These are phyloP conservation scores for Luscinia megarhynchos DNA, from an alignment of 2,797 vertebrate species.

Conservation along the genomic window DNA sequence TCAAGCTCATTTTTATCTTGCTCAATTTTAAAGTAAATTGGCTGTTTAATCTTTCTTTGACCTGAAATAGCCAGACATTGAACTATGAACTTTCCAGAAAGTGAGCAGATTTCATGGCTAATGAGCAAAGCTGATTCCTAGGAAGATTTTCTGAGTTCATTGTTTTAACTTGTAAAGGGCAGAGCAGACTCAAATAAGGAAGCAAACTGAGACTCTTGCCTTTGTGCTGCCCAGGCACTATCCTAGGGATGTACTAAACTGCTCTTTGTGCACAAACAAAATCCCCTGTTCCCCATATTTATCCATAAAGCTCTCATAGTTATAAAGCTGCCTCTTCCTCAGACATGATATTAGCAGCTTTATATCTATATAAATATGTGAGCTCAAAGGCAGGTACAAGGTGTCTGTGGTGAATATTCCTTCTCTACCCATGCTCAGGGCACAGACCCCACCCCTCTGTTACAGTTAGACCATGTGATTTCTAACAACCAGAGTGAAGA, in stretches of 20 bases:
- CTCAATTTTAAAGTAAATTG: conserved; percentile 29
- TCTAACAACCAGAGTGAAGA: neutral
- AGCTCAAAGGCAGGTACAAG: neutral
- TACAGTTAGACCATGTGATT: neutral
- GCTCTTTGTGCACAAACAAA: neutral
- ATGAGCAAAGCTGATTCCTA: neutral
- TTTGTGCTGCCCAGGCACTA: neutral
- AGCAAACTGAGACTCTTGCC: neutral
- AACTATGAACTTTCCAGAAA: conserved; percentile 1
- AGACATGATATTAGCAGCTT: neutral
- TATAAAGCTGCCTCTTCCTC: neutral
- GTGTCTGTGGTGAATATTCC: neutral
- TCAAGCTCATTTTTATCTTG: conserved; percentile 14
- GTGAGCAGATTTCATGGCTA: neutral
- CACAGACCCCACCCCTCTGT: neutral
- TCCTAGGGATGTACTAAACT: neutral
- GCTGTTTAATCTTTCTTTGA: conserved; percentile 13
- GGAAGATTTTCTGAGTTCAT: neutral
- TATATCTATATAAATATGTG: neutral
- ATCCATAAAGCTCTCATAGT: neutral
- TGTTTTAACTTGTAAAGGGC: neutral
- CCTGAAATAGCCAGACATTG: neutral
- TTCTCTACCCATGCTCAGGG: neutral
- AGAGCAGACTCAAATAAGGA: neutral
- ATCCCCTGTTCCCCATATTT: neutral